Conservation (phyloP, 2,888 invertebrate species). For the Autographa pulchrina region DNA sequence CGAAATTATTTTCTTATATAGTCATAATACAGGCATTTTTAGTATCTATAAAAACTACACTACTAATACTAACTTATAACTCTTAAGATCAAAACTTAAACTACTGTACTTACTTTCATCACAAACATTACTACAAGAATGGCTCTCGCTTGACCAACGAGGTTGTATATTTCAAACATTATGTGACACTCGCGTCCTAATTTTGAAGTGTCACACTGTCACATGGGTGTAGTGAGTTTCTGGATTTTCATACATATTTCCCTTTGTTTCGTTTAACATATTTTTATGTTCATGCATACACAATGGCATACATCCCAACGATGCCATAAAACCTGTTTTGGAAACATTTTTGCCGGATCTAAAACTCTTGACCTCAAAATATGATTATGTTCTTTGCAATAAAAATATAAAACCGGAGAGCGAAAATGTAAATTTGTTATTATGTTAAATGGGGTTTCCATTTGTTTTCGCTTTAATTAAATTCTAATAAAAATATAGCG, state of each 20-base stretch:
- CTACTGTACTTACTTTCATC: background rate
- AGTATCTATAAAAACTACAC: too few species aligned
- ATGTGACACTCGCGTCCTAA: constrained; percentile 27
- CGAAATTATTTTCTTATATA: too few species aligned
- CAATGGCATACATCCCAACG: constrained; percentile 33
- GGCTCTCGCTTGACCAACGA: background rate
- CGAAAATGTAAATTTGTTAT: background rate
- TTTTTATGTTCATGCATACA: constrained; percentile 53
- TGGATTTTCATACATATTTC: constrained; percentile 41
- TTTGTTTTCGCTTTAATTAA: background rate
- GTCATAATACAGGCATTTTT: too few species aligned
- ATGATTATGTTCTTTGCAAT: constrained; percentile 22
- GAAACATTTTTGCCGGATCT: constrained; percentile 28
- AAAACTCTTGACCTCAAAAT: constrained; percentile 19
- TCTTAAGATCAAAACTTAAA: background rate
- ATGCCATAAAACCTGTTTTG: constrained; percentile 43
- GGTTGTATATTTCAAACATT: background rate
- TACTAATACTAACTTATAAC: background rate
- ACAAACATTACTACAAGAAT: background rate
- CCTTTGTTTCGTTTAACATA: constrained; percentile 52
- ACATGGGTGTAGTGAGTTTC: constrained; percentile 21
- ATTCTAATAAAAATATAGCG: background rate
- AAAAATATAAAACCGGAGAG: constrained; percentile 19
- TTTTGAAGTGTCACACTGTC: constrained; percentile 20
- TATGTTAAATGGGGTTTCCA: background rate